Evolutionary conservation across 2,113 vertebrate species (phyloP).

Genomic region (Poeciliopsis prolifica): DNA sequence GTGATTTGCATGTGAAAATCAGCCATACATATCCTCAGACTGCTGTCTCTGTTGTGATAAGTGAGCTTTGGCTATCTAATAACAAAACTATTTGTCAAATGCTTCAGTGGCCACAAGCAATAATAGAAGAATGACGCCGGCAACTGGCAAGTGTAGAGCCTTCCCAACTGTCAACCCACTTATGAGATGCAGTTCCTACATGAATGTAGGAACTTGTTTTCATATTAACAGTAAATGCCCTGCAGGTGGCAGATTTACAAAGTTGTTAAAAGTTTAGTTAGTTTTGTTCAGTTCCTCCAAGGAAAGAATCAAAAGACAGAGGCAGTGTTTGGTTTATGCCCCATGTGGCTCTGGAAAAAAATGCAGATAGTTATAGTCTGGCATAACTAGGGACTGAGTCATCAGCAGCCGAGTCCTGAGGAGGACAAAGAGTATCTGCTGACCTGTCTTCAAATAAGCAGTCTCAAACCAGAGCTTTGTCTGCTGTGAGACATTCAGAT

Average conservation of each 20-base stretch:
- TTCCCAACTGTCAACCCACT: conserved; percentile 36
- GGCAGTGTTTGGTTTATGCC: conserved; percentile 27
- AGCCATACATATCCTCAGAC: not conserved
- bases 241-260: not conserved
- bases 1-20: not conserved
- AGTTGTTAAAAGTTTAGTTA: not conserved
- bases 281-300: not conserved
- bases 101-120: conserved; percentile 17
- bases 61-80: not conserved
- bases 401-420: conserved; percentile 55
- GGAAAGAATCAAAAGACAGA: conserved; percentile 35
- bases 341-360: conserved; percentile 27
- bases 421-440: conserved; percentile 55
- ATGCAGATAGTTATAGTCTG: conserved; percentile 37
- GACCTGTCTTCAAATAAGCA: conserved; percentile 35
- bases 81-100: conserved; percentile 14
- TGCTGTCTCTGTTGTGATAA: not conserved
- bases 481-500: conserved; percentile 8
- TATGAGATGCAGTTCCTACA: not conserved
- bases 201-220: not conserved
- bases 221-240: conserved; percentile 2
- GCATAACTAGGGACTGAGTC: conserved; percentile 69
- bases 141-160: conserved; percentile 38
- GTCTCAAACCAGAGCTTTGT: conserved; percentile 63
- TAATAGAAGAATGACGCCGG: conserved; percentile 26